Base-by-base conservation (phyloP, 2,113 vertebrate genomes). In the Furnarius figulus region DNA sequence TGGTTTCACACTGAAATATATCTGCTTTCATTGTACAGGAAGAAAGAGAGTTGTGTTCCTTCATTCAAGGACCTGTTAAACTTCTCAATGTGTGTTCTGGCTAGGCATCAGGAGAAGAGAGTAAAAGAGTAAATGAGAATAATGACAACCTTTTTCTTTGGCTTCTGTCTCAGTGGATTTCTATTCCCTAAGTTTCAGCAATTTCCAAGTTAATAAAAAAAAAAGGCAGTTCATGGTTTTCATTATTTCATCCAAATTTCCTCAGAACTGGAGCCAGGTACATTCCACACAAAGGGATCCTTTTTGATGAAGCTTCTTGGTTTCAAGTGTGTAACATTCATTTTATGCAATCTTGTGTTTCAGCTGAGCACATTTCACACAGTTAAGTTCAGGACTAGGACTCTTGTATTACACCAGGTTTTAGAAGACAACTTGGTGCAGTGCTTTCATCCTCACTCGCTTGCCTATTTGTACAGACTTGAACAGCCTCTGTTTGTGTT, bases 61-160 rank as follows among this genome's bases (percentile, higher is more conserved):
- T 89, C 70, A 65, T 77, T 80, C 42, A 53, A 55, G 67, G 67
- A 73, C 55, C 44, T 5, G 4, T 73, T 90, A 76, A 94, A 72
- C 58, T 80, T 93, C 62, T 85, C 53, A 61, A 1, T 42, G n/a
- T 90, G 85, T 92, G 75, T 87, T 49, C 82, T 91, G 82, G 58
- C 71, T 83, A 89, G 44, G 74, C 46, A 71, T 68, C 23, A 25
- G 18, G 81, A 93, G 47, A 67, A 83, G 46, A 50, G 35, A n/a
- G 75, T 50, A 74, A 52, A 86, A 85, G 59, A n/a, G 46, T 62
- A 68, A 93, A 76, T 62, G n/a, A 90, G 71, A 94, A 88, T 87
- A 94, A 79, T 46, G 25, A 46, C 42, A 93, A 77, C 20, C 12
- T 83, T 91, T 87, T 82, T n/a, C 61, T 87, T 77, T 76, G 63